Evolutionary conservation across 2,888 invertebrate species (phyloP), one percentile per base, ranked within the genome.

Genomic region (Cetonia aurata): DNA sequence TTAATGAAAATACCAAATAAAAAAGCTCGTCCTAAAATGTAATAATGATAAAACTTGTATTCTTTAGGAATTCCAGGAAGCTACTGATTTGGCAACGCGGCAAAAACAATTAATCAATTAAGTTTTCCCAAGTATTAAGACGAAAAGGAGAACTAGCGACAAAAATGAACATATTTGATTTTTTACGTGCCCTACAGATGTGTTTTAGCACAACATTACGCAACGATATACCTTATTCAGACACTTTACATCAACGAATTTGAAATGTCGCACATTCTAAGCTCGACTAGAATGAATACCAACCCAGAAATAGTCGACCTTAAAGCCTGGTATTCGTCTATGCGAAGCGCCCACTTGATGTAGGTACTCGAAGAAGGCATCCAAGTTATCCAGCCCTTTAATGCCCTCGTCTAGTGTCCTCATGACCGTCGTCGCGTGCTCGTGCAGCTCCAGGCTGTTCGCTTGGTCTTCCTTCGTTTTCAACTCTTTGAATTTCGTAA

Each of bases 381-480:
- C 95, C 84, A 94, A 87, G 82, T 95, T 92, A 80, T 96, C 95
- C 71, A 96, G 87, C 25, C 93, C 91, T 81, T 93, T 92, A 85
- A 96, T 96, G 72, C 95, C 93, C 80, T 96, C 95, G 82, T 96
- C 96, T 72, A 96, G 84, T 0, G 95, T 94, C 79, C 90, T 91
- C 96, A 96, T 96, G 33, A 96, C 96, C 78, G 93, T 93, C 80
- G 91, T 92, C 62, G 96, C 96, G 81, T 96, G 96, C 77, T 95
- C 93, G 4, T 93, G 93, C 72, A 96, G 86, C 83, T 94, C 94
- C 87, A 93, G 90, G 70, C 93, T 94, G 80, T 90, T 90, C 73
- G 92, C 89, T 82, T 95, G 93, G 78, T 94, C 91, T 80, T 95
- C 93, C 81, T 90, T 91, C 72, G 94, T 93, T 81, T 90, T 89